These are phyloP conservation scores for Falco punctatus DNA, from an alignment of 2,113 vertebrate species.

Conservation along the genomic window DNA sequence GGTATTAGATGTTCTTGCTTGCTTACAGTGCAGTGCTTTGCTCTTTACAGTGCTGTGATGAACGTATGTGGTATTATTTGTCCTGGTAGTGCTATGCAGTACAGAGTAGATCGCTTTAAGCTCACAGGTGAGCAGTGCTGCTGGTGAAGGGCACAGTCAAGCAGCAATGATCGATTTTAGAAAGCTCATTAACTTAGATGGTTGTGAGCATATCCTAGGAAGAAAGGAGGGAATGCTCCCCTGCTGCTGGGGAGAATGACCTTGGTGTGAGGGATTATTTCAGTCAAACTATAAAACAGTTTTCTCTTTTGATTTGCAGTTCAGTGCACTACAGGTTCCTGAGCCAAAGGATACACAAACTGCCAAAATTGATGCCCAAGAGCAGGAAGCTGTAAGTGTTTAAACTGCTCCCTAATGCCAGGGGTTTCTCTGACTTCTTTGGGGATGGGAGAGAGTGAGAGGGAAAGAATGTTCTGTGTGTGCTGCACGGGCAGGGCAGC, in stretches of 20 bases:
- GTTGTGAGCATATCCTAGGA: not conserved
- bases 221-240: not conserved
- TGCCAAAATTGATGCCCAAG: conserved; percentile 80
- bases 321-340: conserved; percentile 84
- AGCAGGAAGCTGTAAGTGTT: conserved; percentile 88
- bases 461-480: not conserved
- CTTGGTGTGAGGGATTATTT: not conserved
- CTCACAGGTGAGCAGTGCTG: not conserved
- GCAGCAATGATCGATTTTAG: not conserved
- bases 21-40: not conserved
- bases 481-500: not conserved
- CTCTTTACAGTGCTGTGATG: not conserved
- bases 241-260: not conserved
- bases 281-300: not conserved
- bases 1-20: not conserved
- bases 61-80: rapidly evolving
- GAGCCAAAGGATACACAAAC: conserved; percentile 87
- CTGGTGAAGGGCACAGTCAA: no score
- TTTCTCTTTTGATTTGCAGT: conserved; percentile 72
- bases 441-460: not conserved
- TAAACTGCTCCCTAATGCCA: rapidly evolving
- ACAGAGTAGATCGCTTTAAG: not conserved
- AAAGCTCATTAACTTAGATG: rapidly evolving
- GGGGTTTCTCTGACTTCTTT: not conserved
- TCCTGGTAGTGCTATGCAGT: not conserved